Evolutionary conservation across 2,113 vertebrate genomes (phyloP).

Genomic region (Pseudorectes ferrugineus): DNA sequence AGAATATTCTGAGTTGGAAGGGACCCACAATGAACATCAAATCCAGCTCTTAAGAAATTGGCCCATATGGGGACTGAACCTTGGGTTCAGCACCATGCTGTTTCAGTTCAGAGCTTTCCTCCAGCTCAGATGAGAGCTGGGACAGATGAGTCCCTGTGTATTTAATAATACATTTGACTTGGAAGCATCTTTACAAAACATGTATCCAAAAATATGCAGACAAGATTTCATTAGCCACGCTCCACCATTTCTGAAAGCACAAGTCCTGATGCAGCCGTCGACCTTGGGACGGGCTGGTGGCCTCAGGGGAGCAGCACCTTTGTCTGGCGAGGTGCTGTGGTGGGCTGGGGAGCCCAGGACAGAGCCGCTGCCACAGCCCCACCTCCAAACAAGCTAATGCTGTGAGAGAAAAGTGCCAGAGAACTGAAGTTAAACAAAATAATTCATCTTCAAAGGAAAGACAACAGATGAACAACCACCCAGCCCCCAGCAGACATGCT

Average conservation of each 20-base stretch:
- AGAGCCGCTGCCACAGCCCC: fast-evolving
- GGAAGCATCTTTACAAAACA: not conserved
- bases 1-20: not conserved
- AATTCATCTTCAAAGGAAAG: not conserved
- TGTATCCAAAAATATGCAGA: fast-evolving
- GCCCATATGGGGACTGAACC: not conserved
- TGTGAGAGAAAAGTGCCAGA: fast-evolving
- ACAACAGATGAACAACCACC: not conserved
- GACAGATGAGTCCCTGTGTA: not conserved
- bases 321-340: fast-evolving
- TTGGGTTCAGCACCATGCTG: not conserved
- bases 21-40: not conserved
- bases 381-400: not conserved
- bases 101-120: not conserved
- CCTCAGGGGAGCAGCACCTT: not conserved
- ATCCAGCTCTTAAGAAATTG: not conserved
- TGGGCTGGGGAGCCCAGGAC: fast-evolving
- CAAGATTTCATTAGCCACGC: fast-evolving
- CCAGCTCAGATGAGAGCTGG: not conserved
- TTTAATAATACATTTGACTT: not conserved
- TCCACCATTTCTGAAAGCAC: not conserved
- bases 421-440: not conserved
- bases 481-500: not conserved
- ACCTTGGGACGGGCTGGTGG: not conserved
- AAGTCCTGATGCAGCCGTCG: fast-evolving